Conservation (phyloP, 2,113 vertebrate species). For the Mesembrinibis cayennensis region DNA sequence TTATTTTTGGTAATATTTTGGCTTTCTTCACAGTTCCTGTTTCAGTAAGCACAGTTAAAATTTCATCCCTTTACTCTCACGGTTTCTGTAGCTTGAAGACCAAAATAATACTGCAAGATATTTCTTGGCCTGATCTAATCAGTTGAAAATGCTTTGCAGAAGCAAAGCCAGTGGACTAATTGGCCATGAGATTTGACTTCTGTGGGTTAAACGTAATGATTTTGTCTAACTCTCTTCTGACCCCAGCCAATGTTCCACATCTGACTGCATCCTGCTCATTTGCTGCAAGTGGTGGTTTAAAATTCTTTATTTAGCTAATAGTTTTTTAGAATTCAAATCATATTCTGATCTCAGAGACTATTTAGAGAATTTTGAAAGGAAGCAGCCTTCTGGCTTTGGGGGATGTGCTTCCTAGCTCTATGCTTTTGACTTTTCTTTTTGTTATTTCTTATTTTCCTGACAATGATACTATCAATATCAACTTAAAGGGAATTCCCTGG, state of each 20-base stretch:
- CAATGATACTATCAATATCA: constrained; percentile 20
- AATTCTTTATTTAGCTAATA: neutral
- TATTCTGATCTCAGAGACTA: neutral
- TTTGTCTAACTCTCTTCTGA: neutral
- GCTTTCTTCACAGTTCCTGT: neutral
- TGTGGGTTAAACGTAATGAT: neutral
- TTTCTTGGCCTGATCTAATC: neutral
- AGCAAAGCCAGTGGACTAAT: neutral
- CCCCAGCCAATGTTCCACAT: neutral
- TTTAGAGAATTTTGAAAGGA: constrained; percentile 6
- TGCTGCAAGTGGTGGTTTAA: neutral
- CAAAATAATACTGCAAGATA: neutral
- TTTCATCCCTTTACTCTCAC: neutral
- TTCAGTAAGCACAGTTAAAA: neutral
- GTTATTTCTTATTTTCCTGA: constrained; percentile 24
- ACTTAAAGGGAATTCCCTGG: constrained; percentile 52
- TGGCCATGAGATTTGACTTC: neutral
- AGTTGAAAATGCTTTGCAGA: neutral
- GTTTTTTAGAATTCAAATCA: neutral
- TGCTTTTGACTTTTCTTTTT: neutral
- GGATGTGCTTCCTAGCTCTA: neutral
- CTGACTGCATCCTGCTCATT: neutral
- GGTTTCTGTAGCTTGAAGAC: neutral
- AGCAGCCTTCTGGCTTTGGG: neutral
- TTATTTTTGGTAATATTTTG: neutral